phyloP scores from a whole-genome alignment of 2,888 invertebrate species.

The Hybos culiciformis region DNA sequence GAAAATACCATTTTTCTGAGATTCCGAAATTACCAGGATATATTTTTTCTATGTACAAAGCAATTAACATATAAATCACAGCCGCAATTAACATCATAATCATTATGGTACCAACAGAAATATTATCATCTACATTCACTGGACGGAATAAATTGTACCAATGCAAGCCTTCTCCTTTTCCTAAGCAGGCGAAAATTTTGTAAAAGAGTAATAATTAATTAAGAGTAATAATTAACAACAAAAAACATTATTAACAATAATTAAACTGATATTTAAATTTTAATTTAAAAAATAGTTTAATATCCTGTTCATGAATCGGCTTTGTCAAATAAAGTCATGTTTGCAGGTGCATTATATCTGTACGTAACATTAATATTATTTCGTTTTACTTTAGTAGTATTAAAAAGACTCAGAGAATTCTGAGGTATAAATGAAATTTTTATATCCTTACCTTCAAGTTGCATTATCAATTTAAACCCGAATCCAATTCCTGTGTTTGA shows the following conservation, averaged over 20 bases:
- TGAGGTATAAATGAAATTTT: no score
- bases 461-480: conserved; percentile 56
- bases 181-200: no score
- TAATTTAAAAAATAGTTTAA: no score
- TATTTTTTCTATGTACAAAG: conserved; percentile 70
- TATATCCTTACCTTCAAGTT: conserved; percentile 44
- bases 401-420: no score
- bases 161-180: conserved; percentile 46
- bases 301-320: no score
- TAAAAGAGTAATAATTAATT: conserved; percentile 48
- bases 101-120: conserved; percentile 55
- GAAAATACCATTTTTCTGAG: conserved; percentile 64
- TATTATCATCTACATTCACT: conserved; percentile 50
- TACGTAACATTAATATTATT: background rate
- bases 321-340: no score
- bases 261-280: no score
- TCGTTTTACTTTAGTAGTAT: no score
- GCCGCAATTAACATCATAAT: conserved; percentile 56
- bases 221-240: no score
- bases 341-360: no score
- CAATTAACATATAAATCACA: conserved; percentile 53
- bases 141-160: conserved; percentile 44
- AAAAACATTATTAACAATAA: no score
- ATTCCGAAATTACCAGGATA: conserved; percentile 72
- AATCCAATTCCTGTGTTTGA: conserved; percentile 68